Conservation (phyloP, 2,797 vertebrate genomes). For the Chrysolophus pictus region DNA sequence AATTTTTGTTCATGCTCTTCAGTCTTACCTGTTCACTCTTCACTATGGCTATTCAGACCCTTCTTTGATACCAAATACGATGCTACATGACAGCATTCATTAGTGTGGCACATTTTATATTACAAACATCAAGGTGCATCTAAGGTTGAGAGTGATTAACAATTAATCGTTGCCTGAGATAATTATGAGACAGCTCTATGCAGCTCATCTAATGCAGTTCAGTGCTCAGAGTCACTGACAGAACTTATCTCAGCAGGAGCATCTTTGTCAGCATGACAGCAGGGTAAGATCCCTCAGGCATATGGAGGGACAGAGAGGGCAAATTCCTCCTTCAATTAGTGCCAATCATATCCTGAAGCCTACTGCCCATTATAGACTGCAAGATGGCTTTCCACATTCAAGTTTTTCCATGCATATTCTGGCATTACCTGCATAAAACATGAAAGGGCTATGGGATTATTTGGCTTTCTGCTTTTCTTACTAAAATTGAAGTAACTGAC, state of each 20-base stretch:
- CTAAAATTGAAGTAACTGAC: constrained; percentile 35
- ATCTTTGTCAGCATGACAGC: constrained; percentile 31
- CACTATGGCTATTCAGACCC: neutral
- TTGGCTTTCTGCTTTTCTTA: constrained; percentile 17
- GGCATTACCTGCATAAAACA: constrained; percentile 49
- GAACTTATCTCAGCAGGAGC: constrained; percentile 26
- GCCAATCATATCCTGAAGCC: constrained; percentile 45
- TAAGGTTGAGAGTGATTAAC: constrained; percentile 37
- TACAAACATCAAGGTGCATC: constrained; percentile 13
- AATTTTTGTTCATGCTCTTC: neutral
- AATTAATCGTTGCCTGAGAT: constrained; percentile 29
- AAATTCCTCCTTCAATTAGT: constrained; percentile 59
- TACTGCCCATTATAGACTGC: neutral
- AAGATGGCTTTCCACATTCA: neutral
- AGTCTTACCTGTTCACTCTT: neutral
- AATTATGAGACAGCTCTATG: neutral
- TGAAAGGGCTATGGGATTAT: constrained; percentile 2
- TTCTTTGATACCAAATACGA: neutral
- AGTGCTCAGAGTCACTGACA: constrained; percentile 30
- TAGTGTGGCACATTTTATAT: neutral
- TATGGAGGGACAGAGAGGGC: constrained; percentile 15
- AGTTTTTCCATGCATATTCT: constrained; percentile 20
- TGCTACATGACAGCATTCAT: neutral
- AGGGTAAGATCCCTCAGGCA: constrained; percentile 14
- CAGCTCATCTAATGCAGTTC: constrained; percentile 1